phyloP scores from a whole-genome alignment of 2,888 invertebrate species.

The Drosophila putrida region DNA sequence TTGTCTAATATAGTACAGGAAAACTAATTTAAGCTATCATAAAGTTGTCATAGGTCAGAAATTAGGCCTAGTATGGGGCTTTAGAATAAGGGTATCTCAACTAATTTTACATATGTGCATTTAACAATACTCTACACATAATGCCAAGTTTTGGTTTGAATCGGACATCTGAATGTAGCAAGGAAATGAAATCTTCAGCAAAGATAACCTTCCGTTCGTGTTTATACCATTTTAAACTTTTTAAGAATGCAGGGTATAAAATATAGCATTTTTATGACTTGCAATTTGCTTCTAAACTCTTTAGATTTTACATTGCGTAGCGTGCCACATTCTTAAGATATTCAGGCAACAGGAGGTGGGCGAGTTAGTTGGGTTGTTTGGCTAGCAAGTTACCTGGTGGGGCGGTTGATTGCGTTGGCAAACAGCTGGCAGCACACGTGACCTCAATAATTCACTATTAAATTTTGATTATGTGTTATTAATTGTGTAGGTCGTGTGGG shows the following conservation, averaged over 20 bases:
- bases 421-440: conserved; percentile 54
- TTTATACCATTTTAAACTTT: not conserved
- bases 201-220: too few species aligned
- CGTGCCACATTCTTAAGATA: conserved; percentile 6
- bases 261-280: not conserved
- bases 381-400: conserved; percentile 1
- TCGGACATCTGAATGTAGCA: too few species aligned
- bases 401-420: conserved; percentile 15
- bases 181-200: too few species aligned
- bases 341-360: conserved; percentile 28
- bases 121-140: too few species aligned
- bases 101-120: too few species aligned
- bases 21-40: too few species aligned
- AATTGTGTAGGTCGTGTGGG: conserved; percentile 88
- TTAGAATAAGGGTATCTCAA: too few species aligned
- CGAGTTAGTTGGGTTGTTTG: conserved; percentile 17
- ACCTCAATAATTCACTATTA: conserved; percentile 59
- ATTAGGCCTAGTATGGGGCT: too few species aligned
- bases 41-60: too few species aligned
- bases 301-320: not conserved
- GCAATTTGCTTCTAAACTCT: not conserved
- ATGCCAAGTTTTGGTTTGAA: too few species aligned
- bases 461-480: conserved; percentile 56
- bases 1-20: too few species aligned
- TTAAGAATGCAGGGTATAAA: not conserved